Conservation (phyloP, 2,797 vertebrate species). For the Lerista edwardsae region DNA sequence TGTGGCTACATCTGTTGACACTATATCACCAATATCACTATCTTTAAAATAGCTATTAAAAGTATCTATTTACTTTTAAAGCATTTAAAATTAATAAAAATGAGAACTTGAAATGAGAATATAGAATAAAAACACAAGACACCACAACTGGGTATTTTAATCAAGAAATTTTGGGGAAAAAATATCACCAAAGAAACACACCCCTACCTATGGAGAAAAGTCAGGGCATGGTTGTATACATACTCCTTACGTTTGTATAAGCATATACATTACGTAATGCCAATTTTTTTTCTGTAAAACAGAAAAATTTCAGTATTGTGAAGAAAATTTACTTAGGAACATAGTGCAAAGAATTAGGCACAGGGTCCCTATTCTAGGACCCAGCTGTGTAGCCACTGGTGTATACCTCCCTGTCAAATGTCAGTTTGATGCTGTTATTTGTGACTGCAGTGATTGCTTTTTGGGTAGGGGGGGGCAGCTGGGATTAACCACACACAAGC, state of each 20-base stretch:
- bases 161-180: too few species aligned
- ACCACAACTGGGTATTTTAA: too few species aligned
- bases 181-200: too few species aligned
- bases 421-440: neutral
- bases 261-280: slow-evolving; percentile 55
- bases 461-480: neutral
- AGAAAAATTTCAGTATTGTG: slow-evolving; percentile 8
- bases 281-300: too few species aligned
- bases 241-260: neutral
- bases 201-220: slow-evolving; percentile 42
- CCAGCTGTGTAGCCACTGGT: neutral
- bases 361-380: neutral
- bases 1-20: too few species aligned
- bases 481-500: neutral
- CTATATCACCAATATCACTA: too few species aligned
- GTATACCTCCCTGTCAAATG: neutral
- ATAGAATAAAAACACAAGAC: too few species aligned
- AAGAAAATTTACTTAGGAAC: slow-evolving; percentile 8
- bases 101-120: too few species aligned
- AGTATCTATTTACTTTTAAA: too few species aligned
- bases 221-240: neutral
- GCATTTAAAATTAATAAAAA: too few species aligned
- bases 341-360: slow-evolving; percentile 24
- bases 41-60: too few species aligned
- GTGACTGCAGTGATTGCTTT: neutral